Conservation (phyloP, 2,797 vertebrate species). For the Phoeniculus purpureus region DNA sequence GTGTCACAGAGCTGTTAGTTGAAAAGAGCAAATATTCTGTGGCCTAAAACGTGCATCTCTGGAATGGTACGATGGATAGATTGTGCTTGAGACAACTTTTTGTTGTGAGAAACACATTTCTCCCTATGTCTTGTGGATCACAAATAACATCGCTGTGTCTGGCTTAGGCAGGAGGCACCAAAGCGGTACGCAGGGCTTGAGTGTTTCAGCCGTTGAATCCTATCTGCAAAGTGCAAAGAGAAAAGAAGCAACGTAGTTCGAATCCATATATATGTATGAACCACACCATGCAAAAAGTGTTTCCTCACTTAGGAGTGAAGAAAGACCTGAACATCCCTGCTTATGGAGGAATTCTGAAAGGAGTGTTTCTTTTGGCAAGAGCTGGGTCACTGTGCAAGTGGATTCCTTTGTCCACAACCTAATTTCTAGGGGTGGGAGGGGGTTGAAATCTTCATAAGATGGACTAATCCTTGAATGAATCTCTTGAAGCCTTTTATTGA, state of each 20-base stretch:
- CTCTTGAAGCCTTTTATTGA: background rate
- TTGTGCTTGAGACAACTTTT: background rate
- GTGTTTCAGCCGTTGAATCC: background rate
- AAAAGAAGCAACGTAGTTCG: background rate
- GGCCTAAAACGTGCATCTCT: background rate
- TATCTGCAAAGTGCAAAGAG: background rate
- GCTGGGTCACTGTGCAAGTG: background rate
- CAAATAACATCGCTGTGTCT: background rate
- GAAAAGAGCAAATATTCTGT: background rate
- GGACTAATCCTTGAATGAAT: background rate
- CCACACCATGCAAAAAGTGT: background rate
- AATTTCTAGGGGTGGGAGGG: background rate
- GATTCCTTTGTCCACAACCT: background rate
- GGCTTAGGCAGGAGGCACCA: background rate
- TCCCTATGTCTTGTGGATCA: fast-evolving
- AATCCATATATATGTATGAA: background rate
- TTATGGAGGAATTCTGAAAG: background rate
- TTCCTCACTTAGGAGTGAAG: background rate
- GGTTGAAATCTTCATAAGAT: background rate
- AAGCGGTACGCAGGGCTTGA: background rate
- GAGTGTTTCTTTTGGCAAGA: constrained; percentile 23
- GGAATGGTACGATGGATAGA: background rate
- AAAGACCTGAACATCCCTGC: background rate
- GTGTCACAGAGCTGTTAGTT: constrained; percentile 41
- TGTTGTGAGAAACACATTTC: background rate